These are phyloP conservation scores for Steatornis caripensis DNA, from an alignment of 2,113 vertebrate species.

Conservation along the genomic window DNA sequence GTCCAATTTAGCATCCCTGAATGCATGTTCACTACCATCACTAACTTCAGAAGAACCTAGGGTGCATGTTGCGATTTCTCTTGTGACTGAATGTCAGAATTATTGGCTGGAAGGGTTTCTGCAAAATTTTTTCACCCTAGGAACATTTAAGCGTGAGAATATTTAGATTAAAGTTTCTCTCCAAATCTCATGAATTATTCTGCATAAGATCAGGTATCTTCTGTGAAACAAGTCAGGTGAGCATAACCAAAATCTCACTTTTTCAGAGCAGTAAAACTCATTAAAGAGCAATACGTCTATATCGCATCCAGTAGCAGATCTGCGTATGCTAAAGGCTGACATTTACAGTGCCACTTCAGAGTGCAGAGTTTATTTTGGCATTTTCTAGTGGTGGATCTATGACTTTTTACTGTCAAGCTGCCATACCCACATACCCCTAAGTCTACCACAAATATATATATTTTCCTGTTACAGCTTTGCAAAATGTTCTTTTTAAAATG, in stretches of 20 bases:
- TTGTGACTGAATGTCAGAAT: not conserved
- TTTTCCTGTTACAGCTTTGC: slow-evolving; percentile 45
- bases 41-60: not conserved
- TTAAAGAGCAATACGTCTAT: not conserved
- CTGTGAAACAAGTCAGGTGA: not conserved
- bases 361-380: slow-evolving; percentile 41
- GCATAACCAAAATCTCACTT: not conserved
- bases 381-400: slow-evolving; percentile 48
- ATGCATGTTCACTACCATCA: not conserved
- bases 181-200: not conserved
- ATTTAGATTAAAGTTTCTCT: not conserved
- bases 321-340: not conserved
- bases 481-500: slow-evolving; percentile 13
- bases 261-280: not conserved
- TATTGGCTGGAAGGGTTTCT: not conserved
- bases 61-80: not conserved
- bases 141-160: not conserved
- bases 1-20: not conserved
- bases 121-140: not conserved
- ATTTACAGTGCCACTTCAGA: slow-evolving; percentile 43
- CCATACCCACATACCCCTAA: slow-evolving; percentile 59
- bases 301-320: slow-evolving; percentile 10
- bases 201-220: not conserved
- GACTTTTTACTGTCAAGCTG: slow-evolving; percentile 55
- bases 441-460: slow-evolving; percentile 45